A percentile compares a stretch with the other conserved stretches of the same genome.
phyloP scores from a whole-genome alignment of 2,888 invertebrate genomes.

The Cecidostiba fungosa region DNA sequence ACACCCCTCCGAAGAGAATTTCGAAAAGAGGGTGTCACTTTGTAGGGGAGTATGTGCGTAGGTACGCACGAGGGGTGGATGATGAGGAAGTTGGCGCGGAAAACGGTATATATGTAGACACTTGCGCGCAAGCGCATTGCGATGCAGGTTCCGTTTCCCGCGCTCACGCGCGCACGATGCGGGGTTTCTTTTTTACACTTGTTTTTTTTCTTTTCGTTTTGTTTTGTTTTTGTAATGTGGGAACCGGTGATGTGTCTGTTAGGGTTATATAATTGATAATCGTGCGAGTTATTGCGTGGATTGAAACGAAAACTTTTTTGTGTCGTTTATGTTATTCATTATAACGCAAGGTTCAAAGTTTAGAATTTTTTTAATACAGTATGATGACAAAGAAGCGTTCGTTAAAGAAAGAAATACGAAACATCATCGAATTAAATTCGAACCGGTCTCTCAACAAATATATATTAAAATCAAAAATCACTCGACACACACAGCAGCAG shows the following conservation, averaged over 20 bases:
- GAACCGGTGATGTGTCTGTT: background rate
- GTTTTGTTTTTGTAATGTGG: background rate
- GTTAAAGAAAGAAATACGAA: background rate
- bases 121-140: constrained; percentile 22
- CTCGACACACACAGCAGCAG: background rate
- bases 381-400: background rate
- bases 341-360: no score
- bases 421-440: background rate
- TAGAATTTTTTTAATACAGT: no score
- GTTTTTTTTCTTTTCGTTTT: background rate
- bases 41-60: background rate
- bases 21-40: constrained; percentile 31
- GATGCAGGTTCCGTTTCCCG: constrained; percentile 6
- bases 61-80: constrained; percentile 4
- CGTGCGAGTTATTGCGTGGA: background rate
- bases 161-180: background rate
- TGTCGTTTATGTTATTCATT: no score
- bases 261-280: constrained; percentile 1
- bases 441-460: background rate
- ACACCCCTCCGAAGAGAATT: constrained; percentile 30
- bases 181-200: background rate
- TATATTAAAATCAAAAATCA: background rate
- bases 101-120: constrained; percentile 3
- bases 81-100: background rate
- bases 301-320: background rate